Base-by-base conservation (phyloP, 2,797 vertebrate genomes). In the Rhinella marina region DNA sequence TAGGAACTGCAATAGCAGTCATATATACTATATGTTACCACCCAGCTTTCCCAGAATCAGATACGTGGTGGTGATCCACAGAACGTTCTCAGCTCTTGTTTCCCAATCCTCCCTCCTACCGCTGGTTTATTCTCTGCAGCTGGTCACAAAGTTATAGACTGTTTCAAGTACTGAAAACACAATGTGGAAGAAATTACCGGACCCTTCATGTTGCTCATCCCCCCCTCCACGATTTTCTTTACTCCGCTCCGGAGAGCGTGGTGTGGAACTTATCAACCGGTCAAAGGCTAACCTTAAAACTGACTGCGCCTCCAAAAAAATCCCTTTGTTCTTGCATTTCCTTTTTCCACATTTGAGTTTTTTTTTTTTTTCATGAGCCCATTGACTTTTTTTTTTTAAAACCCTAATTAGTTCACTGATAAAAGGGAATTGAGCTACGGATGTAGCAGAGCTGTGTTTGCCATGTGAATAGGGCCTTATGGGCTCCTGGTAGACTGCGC, bases 121-220 rank as follows among this genome's bases (percentile, higher is more conserved):
- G 93, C 92, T 92, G 41, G 93, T 96, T 96, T 95, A 95, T 95
- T 96, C 93, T 92, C 92, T 93, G 93, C 94, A 95, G 95, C 94
- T 96, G 95, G 91, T 91, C 92, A 76, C 89, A 91, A 91, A 92
- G 95, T 95, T 94, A 94, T 91, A 94, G 94, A 93, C 94, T 94
- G 95, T 94, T 96, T 95, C 94, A 95, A 78, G 94, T 93, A 93
- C 93, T 93, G 93, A 93, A 93, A 93, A 94, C 93, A 92, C 92
- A 96, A 96, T 96, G 94, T 96, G 95, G 96, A 96, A 96, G 95
- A 94, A 93, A 96, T 96, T 96, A 96, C 93, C 93, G 93, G 91
- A 93, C 94, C 94, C 92, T 95, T 93, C 94, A 73, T 79, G 88
- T 93, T 92, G 91, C 93, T n/a, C 90, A 10, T 84, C 82, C 64